Percentiles rank a stretch among this genome's conserved stretches.
phyloP scores from a whole-genome alignment of 2,888 invertebrate genomes.

The Dryomyza anilis region DNA sequence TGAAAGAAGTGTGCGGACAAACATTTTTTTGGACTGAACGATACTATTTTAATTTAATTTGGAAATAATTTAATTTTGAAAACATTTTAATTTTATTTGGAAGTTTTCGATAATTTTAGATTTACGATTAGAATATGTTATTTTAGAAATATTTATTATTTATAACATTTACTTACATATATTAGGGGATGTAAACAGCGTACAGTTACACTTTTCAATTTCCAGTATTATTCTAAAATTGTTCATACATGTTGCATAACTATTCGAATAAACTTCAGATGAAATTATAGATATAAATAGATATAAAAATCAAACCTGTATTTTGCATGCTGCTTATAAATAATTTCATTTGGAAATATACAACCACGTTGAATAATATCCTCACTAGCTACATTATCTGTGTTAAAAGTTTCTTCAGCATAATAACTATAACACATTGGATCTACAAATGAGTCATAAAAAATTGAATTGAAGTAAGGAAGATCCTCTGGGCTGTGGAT shows the following conservation, averaged over 20 bases:
- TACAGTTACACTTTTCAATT: constrained; percentile 48
- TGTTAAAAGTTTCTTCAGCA: constrained; percentile 48
- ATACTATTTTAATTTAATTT: no score
- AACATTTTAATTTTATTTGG: no score
- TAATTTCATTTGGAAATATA: constrained; percentile 47
- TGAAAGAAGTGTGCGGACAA: no score
- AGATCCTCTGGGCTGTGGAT: constrained; percentile 53
- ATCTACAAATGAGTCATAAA: constrained; percentile 36
- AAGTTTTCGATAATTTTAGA: no score
- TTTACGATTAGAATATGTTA: no score
- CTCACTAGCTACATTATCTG: constrained; percentile 42
- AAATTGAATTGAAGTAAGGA: constrained; percentile 48
- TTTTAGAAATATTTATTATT: no score
- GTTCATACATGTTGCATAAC: constrained; percentile 51
- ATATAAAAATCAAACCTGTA: constrained; percentile 33
- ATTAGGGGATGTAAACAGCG: constrained; percentile 41
- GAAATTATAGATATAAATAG: not conserved
- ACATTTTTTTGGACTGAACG: no score
- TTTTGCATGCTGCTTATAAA: constrained; percentile 30
- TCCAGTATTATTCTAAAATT: constrained; percentile 45
- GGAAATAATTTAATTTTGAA: no score
- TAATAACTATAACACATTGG: constrained; percentile 41
- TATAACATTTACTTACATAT: constrained; percentile 47
- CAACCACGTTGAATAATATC: constrained; percentile 45
- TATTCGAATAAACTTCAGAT: constrained; percentile 23